Percentiles rank a stretch among this genome's conserved stretches.
These are phyloP conservation scores for Acronicta alni DNA, from an alignment of 2,888 invertebrate genomes.

Conservation along the genomic window DNA sequence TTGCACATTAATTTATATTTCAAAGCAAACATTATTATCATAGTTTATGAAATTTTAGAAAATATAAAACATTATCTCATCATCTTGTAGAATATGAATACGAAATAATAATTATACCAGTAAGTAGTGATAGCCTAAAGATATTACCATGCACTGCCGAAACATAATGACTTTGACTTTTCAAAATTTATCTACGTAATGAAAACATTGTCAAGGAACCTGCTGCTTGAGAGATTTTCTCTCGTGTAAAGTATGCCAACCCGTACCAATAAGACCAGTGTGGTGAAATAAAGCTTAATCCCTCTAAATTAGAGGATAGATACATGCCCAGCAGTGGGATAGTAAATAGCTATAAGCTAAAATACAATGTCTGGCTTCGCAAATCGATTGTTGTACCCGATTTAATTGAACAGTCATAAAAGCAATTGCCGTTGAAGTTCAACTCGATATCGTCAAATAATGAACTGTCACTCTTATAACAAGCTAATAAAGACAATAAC, in stretches of 20 bases:
- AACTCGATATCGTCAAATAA: slow-evolving; percentile 40
- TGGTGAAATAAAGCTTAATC: no score
- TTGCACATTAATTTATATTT: slow-evolving; percentile 28
- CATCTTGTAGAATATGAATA: no score
- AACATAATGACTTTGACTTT: no score
- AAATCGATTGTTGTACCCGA: slow-evolving; percentile 33
- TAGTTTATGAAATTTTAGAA: slow-evolving; percentile 21
- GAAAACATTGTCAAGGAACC: no score
- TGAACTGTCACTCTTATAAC: slow-evolving; percentile 47
- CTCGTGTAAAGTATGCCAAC: no score
- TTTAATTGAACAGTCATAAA: slow-evolving; percentile 46
- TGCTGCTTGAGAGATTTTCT: no score
- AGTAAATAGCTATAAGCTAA: neutral
- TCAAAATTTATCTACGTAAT: no score
- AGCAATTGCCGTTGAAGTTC: slow-evolving; percentile 39
- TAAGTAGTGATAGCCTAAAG: no score
- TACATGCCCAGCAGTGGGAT: neutral
- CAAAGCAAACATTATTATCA: slow-evolving; percentile 17
- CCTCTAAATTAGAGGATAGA: neutral
- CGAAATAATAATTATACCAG: no score
- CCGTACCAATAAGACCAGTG: no score
- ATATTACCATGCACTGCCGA: no score
- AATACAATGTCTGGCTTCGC: slow-evolving; percentile 8
- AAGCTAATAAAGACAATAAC: slow-evolving; percentile 51
- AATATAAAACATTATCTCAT: slow-evolving; percentile 34